phyloP scores from a whole-genome alignment of 1,140 invertebrate genomes.

The Zaprionus capensis region DNA sequence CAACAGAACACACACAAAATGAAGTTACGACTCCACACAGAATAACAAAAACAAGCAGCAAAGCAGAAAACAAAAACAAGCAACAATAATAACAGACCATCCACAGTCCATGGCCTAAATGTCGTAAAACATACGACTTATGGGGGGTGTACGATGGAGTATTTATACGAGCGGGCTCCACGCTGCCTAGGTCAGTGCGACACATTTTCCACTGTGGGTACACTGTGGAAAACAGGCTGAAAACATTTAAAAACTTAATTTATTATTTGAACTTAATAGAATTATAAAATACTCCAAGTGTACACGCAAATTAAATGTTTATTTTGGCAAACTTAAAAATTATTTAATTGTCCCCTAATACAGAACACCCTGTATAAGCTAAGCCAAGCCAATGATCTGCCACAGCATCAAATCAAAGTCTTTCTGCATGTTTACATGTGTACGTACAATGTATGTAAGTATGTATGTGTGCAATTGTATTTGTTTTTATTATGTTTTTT shows the following conservation, averaged over 20 bases:
- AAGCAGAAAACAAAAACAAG: slow-evolving; percentile 16
- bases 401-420: not conserved
- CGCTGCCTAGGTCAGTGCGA: slow-evolving; percentile 28
- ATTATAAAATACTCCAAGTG: too few relatives aligned
- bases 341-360: not conserved
- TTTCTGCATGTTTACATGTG: not conserved
- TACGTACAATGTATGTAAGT: not conserved
- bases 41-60: slow-evolving; percentile 6
- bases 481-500: not conserved
- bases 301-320: too few relatives aligned
- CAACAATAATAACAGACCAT: slow-evolving; percentile 18
- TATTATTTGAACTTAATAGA: too few relatives aligned
- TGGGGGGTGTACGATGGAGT: slow-evolving; percentile 12
- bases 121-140: slow-evolving; percentile 39
- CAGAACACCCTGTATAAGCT: not conserved
- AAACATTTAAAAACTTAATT: not conserved
- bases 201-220: not conserved
- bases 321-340: too few relatives aligned
- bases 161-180: not conserved
- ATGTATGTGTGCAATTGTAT: slow-evolving; percentile 8
- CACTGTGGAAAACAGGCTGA: slow-evolving; percentile 6
- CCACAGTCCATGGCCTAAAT: slow-evolving; percentile 41
- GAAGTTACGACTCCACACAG: slow-evolving; percentile 25
- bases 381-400: not conserved
- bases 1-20: slow-evolving; percentile 21